phyloP scores from a whole-genome alignment of 2,113 vertebrate genomes.

The Anser cygnoides region DNA sequence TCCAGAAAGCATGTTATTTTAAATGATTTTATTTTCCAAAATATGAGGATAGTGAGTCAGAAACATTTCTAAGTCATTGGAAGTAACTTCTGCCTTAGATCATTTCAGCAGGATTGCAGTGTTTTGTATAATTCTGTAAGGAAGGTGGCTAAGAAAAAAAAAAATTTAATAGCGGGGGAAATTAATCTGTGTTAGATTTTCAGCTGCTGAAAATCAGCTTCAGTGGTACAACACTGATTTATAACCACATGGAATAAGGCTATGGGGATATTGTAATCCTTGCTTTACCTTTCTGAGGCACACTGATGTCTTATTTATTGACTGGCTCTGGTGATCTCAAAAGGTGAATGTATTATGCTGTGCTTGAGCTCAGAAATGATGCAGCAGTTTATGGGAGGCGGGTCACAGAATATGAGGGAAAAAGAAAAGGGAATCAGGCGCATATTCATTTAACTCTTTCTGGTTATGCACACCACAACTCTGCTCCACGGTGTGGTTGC shows the following conservation, averaged over 20 bases:
- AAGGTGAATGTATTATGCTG: not conserved
- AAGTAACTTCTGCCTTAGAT: not conserved
- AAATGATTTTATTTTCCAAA: not conserved
- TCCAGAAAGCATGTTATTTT: not conserved
- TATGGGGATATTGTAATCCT: not conserved
- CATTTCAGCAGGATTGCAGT: not conserved
- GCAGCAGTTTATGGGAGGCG: not conserved
- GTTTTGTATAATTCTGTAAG: not conserved
- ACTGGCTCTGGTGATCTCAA: not conserved
- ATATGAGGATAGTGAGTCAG: not conserved
- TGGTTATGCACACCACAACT: not conserved
- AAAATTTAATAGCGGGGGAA: not conserved
- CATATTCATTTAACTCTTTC: not conserved
- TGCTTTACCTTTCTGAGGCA: not conserved
- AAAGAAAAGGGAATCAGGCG: not conserved
- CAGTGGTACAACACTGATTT: not conserved
- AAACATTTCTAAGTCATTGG: not conserved
- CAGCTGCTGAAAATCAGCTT: not conserved
- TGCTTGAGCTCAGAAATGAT: not conserved
- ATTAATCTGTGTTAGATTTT: not conserved
- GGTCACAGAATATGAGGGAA: not conserved
- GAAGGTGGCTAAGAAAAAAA: not conserved
- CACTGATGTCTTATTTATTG: not conserved
- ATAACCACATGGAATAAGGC: not conserved
- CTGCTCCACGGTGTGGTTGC: not conserved